These are phyloP conservation scores for Betta splendens DNA, from an alignment of 2,797 vertebrate species.

Conservation along the genomic window DNA sequence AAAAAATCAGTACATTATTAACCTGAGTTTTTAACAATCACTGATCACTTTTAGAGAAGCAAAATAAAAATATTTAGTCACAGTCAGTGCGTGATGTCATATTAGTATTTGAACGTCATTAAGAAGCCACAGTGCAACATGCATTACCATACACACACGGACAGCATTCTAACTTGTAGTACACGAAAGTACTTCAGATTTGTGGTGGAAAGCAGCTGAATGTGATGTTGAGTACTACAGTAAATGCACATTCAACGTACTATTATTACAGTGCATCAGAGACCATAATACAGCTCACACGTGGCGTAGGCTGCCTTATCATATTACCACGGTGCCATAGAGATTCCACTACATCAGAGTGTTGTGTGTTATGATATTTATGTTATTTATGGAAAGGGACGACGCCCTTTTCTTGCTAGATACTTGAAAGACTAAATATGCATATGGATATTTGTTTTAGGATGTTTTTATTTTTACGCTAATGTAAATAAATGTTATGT, in stretches of 20 bases:
- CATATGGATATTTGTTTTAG: constrained; percentile 22
- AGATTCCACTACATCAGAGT: constrained; percentile 53
- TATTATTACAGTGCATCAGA: too few relatives aligned
- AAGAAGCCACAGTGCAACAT: not conserved
- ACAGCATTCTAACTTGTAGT: too few relatives aligned
- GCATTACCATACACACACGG: too few relatives aligned
- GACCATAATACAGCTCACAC: not conserved
- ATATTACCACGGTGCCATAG: constrained; percentile 12
- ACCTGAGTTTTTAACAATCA: too few relatives aligned
- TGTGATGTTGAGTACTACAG: too few relatives aligned
- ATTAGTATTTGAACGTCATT: too few relatives aligned
- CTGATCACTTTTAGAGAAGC: too few relatives aligned
- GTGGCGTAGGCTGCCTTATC: not conserved
- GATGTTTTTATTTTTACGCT: constrained; percentile 23
- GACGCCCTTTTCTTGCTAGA: constrained; percentile 40
- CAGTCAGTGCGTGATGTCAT: not conserved
- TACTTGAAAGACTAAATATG: constrained; percentile 58
- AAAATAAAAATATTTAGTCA: too few relatives aligned
- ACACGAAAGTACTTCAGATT: too few relatives aligned
- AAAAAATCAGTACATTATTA: not conserved
- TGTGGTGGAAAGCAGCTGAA: too few relatives aligned
- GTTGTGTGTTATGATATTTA: constrained; percentile 52
- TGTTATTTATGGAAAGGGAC: constrained; percentile 57
- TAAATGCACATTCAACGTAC: too few relatives aligned
- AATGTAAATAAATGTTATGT: constrained; percentile 38